Evolutionary conservation across 2,797 vertebrate species (phyloP), one percentile per base, ranked within the genome.

Genomic region (Phrynocephalus forsythii): DNA sequence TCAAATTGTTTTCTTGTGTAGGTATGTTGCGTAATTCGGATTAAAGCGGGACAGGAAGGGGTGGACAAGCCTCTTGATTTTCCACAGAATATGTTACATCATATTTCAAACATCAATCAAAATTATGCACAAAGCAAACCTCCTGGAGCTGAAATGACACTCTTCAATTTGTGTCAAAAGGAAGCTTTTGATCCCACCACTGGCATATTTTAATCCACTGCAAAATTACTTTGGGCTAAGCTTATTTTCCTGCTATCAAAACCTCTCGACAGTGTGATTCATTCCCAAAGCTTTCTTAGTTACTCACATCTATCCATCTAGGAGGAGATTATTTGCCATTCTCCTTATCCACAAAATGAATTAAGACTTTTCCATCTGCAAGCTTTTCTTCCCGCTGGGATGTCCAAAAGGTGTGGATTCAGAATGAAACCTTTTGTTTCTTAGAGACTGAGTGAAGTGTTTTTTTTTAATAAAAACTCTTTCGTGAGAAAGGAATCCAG

Each of bases 321-420:
- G 92, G 91, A 90, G 87, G 92, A 86, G 87, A 90, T 94, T 91
- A 93, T 30, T 91, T 87, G 82, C 13, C 87, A 60, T 77, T 16
- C 66, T 89, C 93, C 94, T 95, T 93, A 96, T 95, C 90, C 91
- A 80, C 0, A 30, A 92, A 79, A 92, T 88, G 89, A 92, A 82
- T 71, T 73, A 88, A 90, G 92, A 93, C 79, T 87, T 90, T 44
- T 56, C 69, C 85, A 86, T 88, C 79, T 77, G 87, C 89, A 90
- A 91, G 56, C 85, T 69, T 86, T 86, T 50, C 89, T 94, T 86
- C 86, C 93, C 89, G 73, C 33, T 48, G 82, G 85, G 87, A 92
- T 89, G 90, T 91, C 91, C 5, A 85, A 91, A 83, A 94, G 83
- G 88, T 88, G 88, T 33, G 86, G 80, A 93, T 92, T 95, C 78